Evolutionary conservation across 1,140 invertebrate genomes (phyloP), one percentile per base, ranked within the genome.

Genomic region (Camponotus floridanus): DNA sequence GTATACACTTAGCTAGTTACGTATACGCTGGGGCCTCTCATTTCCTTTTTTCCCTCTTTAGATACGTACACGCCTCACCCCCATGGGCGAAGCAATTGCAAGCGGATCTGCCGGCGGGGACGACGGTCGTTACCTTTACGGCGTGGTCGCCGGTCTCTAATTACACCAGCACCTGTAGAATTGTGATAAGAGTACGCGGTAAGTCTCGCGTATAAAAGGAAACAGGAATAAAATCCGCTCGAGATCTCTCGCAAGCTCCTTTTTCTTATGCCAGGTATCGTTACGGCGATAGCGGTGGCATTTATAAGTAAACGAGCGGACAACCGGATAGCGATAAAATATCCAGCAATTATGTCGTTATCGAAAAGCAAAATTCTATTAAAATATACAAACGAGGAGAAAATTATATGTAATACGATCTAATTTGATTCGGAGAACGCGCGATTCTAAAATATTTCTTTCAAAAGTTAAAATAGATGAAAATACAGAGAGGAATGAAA

Each of bases 21-120:
- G 4, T 51, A 4, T 51, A 51, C 11, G 11, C 21, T 26, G 33
- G 33, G 9, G 7, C 13, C 48, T 51, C 48, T 55, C 39, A n/a
- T 26, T n/a, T 31, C 5, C 21, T 39, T 59, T 65, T 70, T 57
- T 13, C 1, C 57, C 87, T 88, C 90, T 92, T 85, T 86, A 96
- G 96, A 87, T 96, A 96, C 88, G 95, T 97, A 21, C 95, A 96
- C 21, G 95, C 96, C 1, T 93, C 95, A 57, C 97, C 97, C 26
- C 76, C 93, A 5, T 97, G 97, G 97, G 97, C 95, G 0, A 97
- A 96, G 88, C 94, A 96, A 83, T 94, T 97, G 76, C 96, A 96
- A 86, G 96, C 95, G 64, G 96, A 96, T 90, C 93, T 97, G 65
- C 94, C 95, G 15, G 93, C 95, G 4, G 97, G 97, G 31, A 94